Base-by-base conservation (phyloP, 2,797 vertebrate species). In the Hafferia zeledoni region DNA sequence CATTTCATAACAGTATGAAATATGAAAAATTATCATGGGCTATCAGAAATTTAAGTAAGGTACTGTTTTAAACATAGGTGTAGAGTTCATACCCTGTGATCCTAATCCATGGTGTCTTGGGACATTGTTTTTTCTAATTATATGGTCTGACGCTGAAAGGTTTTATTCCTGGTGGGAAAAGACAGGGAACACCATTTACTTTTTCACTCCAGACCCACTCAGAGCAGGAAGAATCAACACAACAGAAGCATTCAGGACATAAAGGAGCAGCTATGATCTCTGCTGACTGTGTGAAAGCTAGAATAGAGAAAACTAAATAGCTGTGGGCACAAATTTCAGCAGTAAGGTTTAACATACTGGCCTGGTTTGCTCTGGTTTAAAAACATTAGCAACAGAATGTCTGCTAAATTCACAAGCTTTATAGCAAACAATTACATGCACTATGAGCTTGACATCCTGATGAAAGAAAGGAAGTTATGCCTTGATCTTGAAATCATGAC, bases 401-500 rank as follows among this genome's bases (percentile, higher is more conserved):
- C 60, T 96, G 33, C 87, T 65, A 35, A 88, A 90, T 60, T 93
- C 72, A 64, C 65, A 70, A 63, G 17, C 86, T 75, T 74, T 80
- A 50, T 3, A 79, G 81, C 83, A 89, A 91, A 78, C 33, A 75
- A 46, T 85, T 85, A 69, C 52, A 71, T 65, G 69, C 30, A 11
- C 64, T 68, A 12, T 69, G 61, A 87, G 69, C 47, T 55, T 72
- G 69, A 88, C 6, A 17, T 87, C 37, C 55, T 72, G 61, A 67
- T 61, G 87, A 95, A 94, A 89, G 33, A 31, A 91, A 88, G 37
- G 52, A 68, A 93, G 60, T 87, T 83, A 59, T 86, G 82, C 72
- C 87, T 96, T 83, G 61, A 59, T 95, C 61, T 85, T 92, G 70
- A 94, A 93, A 78, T 77, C 89, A 61, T 93, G 92, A 69, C 65